Conservation (phyloP, 53 echinoderm and acorn worm species). For the Actinopyga echinites region DNA sequence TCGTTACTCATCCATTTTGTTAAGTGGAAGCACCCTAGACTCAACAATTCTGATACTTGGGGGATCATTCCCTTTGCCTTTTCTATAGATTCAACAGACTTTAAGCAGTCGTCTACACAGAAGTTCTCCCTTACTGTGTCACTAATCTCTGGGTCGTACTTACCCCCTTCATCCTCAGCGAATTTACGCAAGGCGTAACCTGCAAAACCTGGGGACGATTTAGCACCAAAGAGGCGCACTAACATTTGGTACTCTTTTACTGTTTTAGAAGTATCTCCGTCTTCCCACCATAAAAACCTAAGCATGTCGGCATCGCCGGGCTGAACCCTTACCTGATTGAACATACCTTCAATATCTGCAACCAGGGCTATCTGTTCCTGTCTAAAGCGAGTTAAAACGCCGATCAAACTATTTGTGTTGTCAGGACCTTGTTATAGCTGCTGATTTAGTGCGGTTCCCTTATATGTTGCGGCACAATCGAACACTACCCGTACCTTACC, state of each 20-base stretch:
- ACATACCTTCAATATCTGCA: slow-evolving; percentile 75
- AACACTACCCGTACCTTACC: slow-evolving; percentile 41
- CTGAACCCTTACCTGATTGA: slow-evolving; percentile 67
- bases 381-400: slow-evolving; percentile 61
- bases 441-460: slow-evolving; percentile 52
- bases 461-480: slow-evolving; percentile 52
- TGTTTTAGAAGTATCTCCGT: slow-evolving; percentile 34
- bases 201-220: slow-evolving; percentile 52
- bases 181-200: slow-evolving; percentile 37
- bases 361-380: slow-evolving; percentile 58
- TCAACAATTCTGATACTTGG: slow-evolving; percentile 23
- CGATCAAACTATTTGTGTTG: slow-evolving; percentile 57
- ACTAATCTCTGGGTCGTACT: neutral
- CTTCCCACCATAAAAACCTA: slow-evolving; percentile 69
- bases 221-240: slow-evolving; percentile 54
- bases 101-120: slow-evolving; percentile 51
- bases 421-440: slow-evolving; percentile 65
- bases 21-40: slow-evolving; percentile 42
- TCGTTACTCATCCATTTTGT: slow-evolving; percentile 60
- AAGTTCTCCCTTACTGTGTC: slow-evolving; percentile 14
- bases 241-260: slow-evolving; percentile 42
- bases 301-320: slow-evolving; percentile 44
- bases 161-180: slow-evolving; percentile 23
- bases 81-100: neutral
- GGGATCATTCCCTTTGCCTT: neutral